These are phyloP conservation scores for Cyphomyrus plagiostoma DNA, from an alignment of 2,113 vertebrate genomes.

Conservation along the genomic window DNA sequence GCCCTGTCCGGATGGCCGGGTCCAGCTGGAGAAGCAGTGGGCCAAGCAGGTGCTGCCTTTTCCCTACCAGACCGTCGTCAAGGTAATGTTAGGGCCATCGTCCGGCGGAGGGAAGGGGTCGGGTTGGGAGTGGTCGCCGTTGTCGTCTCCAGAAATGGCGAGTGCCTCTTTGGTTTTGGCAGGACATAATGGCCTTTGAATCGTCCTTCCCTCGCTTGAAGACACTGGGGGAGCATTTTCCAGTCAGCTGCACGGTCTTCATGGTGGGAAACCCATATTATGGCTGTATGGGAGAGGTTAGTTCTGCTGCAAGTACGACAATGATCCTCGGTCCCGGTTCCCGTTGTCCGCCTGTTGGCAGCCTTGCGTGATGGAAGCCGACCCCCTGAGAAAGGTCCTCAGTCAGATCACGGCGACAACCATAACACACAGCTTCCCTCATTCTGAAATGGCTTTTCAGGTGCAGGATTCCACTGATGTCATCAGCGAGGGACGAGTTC, in stretches of 20 bases:
- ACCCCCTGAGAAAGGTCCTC: not conserved
- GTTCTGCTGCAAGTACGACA: conserved; percentile 25
- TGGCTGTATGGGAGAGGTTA: conserved; percentile 87
- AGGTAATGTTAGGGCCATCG: conserved; percentile 53
- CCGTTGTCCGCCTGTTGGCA: not conserved
- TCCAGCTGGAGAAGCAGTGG: conserved; percentile 93
- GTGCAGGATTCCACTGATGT: conserved; percentile 89
- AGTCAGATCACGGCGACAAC: not conserved
- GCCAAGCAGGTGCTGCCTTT: conserved; percentile 87
- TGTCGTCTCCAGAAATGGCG: not conserved
- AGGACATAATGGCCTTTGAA: conserved; percentile 88
- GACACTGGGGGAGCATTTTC: conserved; percentile 86
- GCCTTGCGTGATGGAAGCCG: not conserved
- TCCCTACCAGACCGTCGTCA: conserved; percentile 83
- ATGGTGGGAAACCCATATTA: conserved; percentile 95
- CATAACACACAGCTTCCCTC: not conserved
- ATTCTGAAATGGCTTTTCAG: conserved; percentile 45
- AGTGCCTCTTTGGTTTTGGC: conserved; percentile 28
- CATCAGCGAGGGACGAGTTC: conserved; percentile 82
- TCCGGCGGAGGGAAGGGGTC: not conserved
- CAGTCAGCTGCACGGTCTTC: conserved; percentile 74
- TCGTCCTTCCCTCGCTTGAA: conserved; percentile 71
- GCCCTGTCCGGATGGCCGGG: conserved; percentile 74
- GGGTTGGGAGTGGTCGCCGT: not conserved
- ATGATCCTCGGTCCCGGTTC: not conserved